Evolutionary conservation across 2,113 vertebrate genomes (phyloP).

Genomic region (Cephalopholis sonnerati): DNA sequence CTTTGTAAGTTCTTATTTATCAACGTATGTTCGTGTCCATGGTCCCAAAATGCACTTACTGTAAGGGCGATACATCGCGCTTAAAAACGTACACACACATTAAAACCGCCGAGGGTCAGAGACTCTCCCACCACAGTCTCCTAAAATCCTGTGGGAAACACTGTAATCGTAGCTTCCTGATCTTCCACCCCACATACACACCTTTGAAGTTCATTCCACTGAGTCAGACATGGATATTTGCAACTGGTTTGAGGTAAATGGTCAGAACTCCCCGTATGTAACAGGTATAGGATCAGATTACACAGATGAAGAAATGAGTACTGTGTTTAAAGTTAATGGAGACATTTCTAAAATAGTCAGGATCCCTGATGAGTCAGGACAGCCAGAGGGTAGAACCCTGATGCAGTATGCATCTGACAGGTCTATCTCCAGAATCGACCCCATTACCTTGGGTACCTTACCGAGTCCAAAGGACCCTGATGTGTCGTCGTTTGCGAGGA

Average conservation of each 20-base stretch:
- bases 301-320: conserved; percentile 1
- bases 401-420: background rate
- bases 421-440: conserved; percentile 11
- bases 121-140: too few relatives aligned
- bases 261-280: background rate
- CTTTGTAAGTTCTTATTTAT: too few relatives aligned
- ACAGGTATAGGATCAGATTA: conserved; percentile 11
- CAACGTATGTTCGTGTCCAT: too few relatives aligned
- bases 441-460: background rate
- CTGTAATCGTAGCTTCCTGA: background rate
- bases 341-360: background rate
- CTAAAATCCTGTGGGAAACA: too few relatives aligned
- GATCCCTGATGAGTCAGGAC: background rate
- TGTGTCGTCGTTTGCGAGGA: background rate
- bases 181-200: background rate
- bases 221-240: conserved; percentile 11
- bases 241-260: conserved; percentile 4
- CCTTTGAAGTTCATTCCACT: background rate
- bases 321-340: conserved; percentile 5
- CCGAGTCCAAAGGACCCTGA: background rate
- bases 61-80: too few relatives aligned
- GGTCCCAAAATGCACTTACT: too few relatives aligned
- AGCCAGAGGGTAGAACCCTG: background rate
- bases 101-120: too few relatives aligned
- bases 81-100: too few relatives aligned